Conservation (phyloP, 1,140 invertebrate species). For the Drosophila nebulosa region DNA sequence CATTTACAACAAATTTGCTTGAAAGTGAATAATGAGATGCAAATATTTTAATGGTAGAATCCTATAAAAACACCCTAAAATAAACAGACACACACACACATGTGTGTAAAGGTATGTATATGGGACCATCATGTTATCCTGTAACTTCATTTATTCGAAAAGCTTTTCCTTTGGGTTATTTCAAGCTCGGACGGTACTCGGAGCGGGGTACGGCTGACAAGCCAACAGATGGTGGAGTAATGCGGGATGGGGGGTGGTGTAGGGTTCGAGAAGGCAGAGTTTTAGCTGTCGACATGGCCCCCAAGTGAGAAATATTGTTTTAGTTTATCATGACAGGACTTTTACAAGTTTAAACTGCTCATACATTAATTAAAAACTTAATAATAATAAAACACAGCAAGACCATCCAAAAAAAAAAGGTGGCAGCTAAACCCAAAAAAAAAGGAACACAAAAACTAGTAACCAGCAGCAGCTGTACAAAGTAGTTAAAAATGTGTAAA, state of each 20-base stretch:
- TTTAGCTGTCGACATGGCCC: constrained; percentile 47
- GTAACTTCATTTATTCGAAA: constrained; percentile 73
- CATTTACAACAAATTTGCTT: constrained; percentile 18
- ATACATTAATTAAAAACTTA: constrained; percentile 80
- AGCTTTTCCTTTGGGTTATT: constrained; percentile 51
- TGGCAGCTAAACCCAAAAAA: constrained; percentile 31
- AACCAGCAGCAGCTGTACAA: background rate
- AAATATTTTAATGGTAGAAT: constrained; percentile 73
- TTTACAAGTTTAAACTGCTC: constrained; percentile 79
- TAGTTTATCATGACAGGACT: constrained; percentile 78
- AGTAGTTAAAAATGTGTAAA: background rate
- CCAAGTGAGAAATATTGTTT: constrained; percentile 78
- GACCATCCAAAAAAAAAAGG: constrained; percentile 10
- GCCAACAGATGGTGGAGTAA: too few relatives aligned
- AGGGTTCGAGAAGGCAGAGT: constrained; percentile 1
- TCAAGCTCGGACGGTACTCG: constrained; percentile 9
- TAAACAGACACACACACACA: constrained; percentile 9
- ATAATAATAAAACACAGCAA: constrained; percentile 59
- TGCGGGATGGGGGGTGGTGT: background rate
- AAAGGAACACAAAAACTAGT: background rate
- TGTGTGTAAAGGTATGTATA: background rate
- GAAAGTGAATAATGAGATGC: constrained; percentile 72
- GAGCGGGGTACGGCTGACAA: background rate
- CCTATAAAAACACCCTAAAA: constrained; percentile 11
- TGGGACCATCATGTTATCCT: constrained; percentile 21